Conservation (phyloP, 2,113 vertebrate species). For the Eulacestoma nigropectus region DNA sequence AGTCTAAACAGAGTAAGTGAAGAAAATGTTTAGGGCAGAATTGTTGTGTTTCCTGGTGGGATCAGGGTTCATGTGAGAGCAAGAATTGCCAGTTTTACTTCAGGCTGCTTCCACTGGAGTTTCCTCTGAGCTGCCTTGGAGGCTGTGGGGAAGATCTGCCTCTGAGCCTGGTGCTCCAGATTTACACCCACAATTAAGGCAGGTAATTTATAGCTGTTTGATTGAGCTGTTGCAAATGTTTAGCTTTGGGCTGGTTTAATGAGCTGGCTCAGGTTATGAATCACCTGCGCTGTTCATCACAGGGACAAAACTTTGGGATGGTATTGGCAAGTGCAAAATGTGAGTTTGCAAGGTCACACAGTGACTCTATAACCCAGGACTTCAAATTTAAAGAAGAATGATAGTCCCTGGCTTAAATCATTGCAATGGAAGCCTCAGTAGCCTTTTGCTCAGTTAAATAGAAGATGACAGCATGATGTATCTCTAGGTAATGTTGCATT, state of each 20-base stretch:
- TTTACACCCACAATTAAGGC: neutral
- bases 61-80: neutral
- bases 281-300: neutral
- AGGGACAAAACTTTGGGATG: neutral
- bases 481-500: neutral
- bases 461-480: neutral
- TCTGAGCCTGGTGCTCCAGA: neutral
- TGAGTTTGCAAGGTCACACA: neutral
- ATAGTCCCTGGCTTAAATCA: neutral
- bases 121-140: neutral
- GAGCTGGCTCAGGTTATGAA: neutral
- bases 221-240: neutral
- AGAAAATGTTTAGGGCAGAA: neutral
- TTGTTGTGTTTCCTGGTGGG: neutral
- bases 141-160: neutral
- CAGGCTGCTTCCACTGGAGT: neutral
- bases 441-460: neutral
- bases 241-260: slow-evolving; percentile 4
- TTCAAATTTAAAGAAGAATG: neutral
- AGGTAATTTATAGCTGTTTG: slow-evolving; percentile 1
- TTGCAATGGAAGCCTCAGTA: neutral
- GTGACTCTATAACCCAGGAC: neutral
- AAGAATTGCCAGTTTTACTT: neutral
- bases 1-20: neutral
- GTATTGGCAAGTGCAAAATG: neutral